Evolutionary conservation across 2,113 vertebrate genomes (phyloP).

Genomic region (Odontophorus gujanensis): DNA sequence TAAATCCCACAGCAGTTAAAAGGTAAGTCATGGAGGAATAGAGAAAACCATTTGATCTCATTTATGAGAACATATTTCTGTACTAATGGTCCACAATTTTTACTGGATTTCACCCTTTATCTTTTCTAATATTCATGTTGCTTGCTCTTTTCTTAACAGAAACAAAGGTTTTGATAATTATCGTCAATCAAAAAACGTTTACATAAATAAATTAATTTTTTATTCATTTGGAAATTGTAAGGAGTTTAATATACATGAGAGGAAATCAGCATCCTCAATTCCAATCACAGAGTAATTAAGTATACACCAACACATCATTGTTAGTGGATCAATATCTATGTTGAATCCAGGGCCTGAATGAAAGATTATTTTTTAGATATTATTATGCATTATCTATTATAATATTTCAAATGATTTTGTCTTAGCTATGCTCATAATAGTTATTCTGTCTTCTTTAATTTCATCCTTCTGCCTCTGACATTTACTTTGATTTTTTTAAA

Average conservation of each 20-base stretch:
- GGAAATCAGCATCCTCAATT: background rate
- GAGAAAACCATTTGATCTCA: background rate
- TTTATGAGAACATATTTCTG: background rate
- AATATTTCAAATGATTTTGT: slow-evolving; percentile 1
- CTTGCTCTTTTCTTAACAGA: background rate
- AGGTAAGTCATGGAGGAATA: background rate
- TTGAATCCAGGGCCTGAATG: background rate
- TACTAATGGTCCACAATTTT: background rate
- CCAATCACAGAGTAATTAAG: background rate
- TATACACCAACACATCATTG: background rate
- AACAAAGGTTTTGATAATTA: background rate
- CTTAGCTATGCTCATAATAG: background rate
- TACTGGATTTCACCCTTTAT: background rate
- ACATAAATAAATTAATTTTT: background rate
- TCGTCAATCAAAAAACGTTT: background rate
- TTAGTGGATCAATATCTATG: slow-evolving; percentile 3
- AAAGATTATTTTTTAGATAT: background rate
- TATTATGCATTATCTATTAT: background rate
- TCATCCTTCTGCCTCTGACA: background rate
- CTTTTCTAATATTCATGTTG: background rate
- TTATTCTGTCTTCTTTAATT: slow-evolving; percentile 42
- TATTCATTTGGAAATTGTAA: background rate
- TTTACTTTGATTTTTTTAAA: slow-evolving; percentile 9
- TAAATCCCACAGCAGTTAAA: background rate
- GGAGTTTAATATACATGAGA: slow-evolving; percentile 8